Conservation (phyloP, 1,140 invertebrate genomes). For the Parapsyche elsis region DNA sequence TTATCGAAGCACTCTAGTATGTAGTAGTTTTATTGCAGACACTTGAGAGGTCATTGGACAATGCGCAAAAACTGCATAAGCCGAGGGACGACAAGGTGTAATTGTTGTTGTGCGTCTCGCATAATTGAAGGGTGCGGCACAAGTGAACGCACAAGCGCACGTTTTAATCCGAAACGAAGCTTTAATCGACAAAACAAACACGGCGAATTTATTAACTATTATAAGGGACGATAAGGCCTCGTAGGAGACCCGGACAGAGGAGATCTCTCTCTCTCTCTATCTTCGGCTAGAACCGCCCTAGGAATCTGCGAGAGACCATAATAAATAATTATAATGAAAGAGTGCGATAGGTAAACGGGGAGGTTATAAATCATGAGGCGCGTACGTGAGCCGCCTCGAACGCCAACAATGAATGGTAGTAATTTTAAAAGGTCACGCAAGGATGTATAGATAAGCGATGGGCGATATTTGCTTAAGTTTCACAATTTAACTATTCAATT, state of each 20-base stretch:
- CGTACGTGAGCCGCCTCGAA: constrained; percentile 36
- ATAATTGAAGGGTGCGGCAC: constrained; percentile 29
- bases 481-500: too few relatives aligned
- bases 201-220: constrained; percentile 7
- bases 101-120: background rate
- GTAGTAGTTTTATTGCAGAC: too few relatives aligned
- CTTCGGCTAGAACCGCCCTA: constrained; percentile 34
- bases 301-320: constrained; percentile 41
- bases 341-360: constrained; percentile 34
- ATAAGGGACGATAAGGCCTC: constrained; percentile 5
- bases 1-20: too few relatives aligned
- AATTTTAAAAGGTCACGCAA: too few relatives aligned
- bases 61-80: background rate
- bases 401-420: constrained; percentile 32
- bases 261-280: background rate
- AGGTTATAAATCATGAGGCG: constrained; percentile 34
- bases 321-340: constrained; percentile 55
- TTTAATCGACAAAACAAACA: constrained; percentile 54
- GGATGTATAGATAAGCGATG: too few relatives aligned
- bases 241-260: background rate
- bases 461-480: too few relatives aligned
- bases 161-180: constrained; percentile 49
- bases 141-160: background rate
- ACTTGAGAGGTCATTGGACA: too few relatives aligned
- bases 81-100: constrained; percentile 1